Base-by-base conservation (phyloP, 2,113 vertebrate genomes). In the Galemys pyrenaicus region DNA sequence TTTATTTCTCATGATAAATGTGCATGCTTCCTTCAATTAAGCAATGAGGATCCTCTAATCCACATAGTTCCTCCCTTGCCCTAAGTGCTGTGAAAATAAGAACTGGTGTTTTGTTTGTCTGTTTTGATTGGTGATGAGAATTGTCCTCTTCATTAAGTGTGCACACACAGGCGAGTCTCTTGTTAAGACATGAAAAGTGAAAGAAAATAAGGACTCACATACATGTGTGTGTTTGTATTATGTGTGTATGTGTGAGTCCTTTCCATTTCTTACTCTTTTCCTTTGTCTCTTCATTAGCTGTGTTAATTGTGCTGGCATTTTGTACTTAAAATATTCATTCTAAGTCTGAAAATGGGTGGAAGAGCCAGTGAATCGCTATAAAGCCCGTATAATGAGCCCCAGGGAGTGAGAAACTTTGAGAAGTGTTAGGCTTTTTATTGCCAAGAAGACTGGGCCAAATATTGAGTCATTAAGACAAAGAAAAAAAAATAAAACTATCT, bases 1-100 rank as follows among this genome's bases (percentile, higher is more conserved):
- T 91, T 91, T 87, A 88, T 89, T 89, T 84, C n/a, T 95, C 49
- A 73, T 75, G 65, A 92, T 74, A 93, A 94, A 93, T 67, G 73
- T 32, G 11, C 56, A 68, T 56, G 44, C 12, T 80, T 87, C 54
- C 77, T 92, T 93, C 92, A 94, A 26, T 92, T 89, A 92, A 83
- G 73, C 64, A 91, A 46, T 81, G 46, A 87, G 54, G 73, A 80
- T 84, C 62, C 44, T 85, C 46, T 93, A 94, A 94, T 87, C 87
- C 60, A 51, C 62, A 20, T 64, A 39, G 46, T 78, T 65, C 81
- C 37, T 39, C 88, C 44, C 75, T 80, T 87, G 26, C 20, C 41
- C 13, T 80, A 32, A 64, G 17, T 90, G 10, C 7, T 62, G 35
- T 20, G 49, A 94, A 93, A 92, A 78, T 73, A 86, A 79, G 51